Percentiles rank a stretch among this genome's conserved stretches.
phyloP scores from a whole-genome alignment of 1,140 invertebrate genomes.

The Dolichoris vasculosae region DNA sequence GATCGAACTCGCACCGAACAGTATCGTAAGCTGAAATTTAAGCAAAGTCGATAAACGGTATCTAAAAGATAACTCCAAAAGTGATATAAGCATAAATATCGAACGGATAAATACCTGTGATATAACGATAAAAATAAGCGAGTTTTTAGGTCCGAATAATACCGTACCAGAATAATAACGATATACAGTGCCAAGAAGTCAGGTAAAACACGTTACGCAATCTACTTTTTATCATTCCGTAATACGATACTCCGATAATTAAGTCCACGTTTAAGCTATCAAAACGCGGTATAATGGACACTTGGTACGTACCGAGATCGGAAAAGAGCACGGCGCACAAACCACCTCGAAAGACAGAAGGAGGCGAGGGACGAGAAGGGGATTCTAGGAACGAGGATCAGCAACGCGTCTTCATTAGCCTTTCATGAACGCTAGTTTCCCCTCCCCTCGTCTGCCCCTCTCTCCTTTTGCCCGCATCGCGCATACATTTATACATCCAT shows the following conservation, averaged over 20 bases:
- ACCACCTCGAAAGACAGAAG: neutral
- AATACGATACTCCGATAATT: constrained; percentile 12
- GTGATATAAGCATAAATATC: neutral
- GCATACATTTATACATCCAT: neutral
- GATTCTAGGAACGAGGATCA: constrained; percentile 66
- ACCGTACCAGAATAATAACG: too few relatives aligned
- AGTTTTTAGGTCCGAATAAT: neutral
- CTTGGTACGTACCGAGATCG: neutral
- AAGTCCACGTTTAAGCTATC: neutral
- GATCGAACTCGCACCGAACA: neutral
- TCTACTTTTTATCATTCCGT: neutral
- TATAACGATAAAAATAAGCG: neutral
- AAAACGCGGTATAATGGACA: neutral
- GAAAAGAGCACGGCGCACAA: neutral
- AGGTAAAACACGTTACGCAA: neutral
- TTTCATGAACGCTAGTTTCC: constrained; percentile 67
- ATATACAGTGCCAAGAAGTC: neutral
- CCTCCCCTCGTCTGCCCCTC: neutral
- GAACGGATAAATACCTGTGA: neutral
- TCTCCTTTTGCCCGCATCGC: neutral
- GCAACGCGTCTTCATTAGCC: constrained; percentile 72
- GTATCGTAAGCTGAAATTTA: neutral
- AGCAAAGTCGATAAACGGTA: neutral
- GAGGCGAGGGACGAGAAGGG: neutral
- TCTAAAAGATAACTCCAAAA: neutral